Evolutionary conservation across 2,797 vertebrate species (phyloP).

Genomic region (Microchirus variegatus): DNA sequence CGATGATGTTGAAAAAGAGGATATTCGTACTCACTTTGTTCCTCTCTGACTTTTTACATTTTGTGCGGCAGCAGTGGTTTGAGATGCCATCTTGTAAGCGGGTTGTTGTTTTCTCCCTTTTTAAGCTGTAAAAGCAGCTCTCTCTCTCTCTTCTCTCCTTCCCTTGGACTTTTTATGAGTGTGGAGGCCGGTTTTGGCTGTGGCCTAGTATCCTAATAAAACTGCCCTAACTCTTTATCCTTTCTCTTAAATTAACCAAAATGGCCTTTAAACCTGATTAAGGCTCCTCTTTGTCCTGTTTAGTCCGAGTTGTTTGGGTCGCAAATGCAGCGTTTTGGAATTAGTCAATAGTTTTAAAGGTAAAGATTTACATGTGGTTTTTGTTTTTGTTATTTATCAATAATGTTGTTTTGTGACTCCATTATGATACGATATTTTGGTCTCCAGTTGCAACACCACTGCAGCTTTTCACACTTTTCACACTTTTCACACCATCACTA

Average conservation of each 20-base stretch:
- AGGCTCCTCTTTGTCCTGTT: conserved; percentile 6
- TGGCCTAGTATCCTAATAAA: conserved; percentile 69
- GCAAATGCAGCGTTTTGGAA: background rate
- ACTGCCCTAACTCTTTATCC: conserved; percentile 46
- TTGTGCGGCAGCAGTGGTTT: background rate
- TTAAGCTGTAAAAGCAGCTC: conserved; percentile 8
- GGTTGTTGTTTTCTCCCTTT: conserved; percentile 4
- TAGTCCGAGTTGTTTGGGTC: background rate
- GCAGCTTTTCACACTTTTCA: conserved; percentile 27
- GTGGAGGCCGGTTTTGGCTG: conserved; percentile 41
- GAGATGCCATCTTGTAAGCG: background rate
- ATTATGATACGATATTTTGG: conserved; percentile 2
- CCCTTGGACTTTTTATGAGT: conserved; percentile 36
- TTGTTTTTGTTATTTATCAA: too few relatives aligned
- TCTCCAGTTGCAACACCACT: conserved; percentile 23
- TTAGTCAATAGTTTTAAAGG: background rate
- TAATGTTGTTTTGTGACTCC: too few relatives aligned
- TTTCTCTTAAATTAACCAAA: conserved; percentile 63
- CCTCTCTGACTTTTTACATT: background rate
- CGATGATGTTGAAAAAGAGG: background rate
- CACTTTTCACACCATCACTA: background rate
- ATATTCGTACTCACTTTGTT: background rate
- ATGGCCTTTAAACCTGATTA: conserved; percentile 62
- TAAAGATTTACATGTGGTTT: too few relatives aligned
- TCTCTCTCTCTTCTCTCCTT: conserved; percentile 13